phyloP scores from a whole-genome alignment of 2,888 invertebrate genomes.

The Sclerodermus sp. region DNA sequence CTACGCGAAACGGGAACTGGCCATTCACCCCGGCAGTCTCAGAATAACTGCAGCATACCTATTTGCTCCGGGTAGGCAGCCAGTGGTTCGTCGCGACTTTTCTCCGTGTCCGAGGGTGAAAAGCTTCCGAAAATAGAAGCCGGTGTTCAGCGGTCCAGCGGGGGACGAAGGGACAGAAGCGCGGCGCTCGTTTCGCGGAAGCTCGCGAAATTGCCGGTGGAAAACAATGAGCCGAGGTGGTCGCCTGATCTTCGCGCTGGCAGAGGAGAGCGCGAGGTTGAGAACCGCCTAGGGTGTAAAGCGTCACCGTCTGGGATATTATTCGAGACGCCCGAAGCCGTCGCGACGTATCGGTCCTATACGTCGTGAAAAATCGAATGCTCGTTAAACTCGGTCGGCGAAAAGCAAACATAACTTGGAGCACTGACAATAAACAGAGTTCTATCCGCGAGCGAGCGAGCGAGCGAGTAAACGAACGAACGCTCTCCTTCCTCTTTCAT shows the following conservation, averaged over 20 bases:
- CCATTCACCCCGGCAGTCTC: conserved; percentile 52
- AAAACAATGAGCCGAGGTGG: too few relatives aligned
- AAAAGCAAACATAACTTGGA: too few relatives aligned
- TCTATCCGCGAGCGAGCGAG: too few relatives aligned
- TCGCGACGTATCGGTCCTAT: conserved; percentile 11
- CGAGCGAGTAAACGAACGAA: too few relatives aligned
- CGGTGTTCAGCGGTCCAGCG: too few relatives aligned
- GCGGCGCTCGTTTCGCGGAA: too few relatives aligned
- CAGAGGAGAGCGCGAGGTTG: background rate
- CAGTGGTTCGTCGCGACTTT: conserved; percentile 36
- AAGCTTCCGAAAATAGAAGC: too few relatives aligned
- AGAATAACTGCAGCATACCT: conserved; percentile 52
- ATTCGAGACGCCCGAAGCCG: conserved; percentile 20
- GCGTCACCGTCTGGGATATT: conserved; percentile 22
- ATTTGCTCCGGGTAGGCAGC: conserved; percentile 41
- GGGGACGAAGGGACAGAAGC: too few relatives aligned
- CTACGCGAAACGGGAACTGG: conserved; percentile 31
- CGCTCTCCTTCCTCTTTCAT: too few relatives aligned
- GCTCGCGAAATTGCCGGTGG: too few relatives aligned
- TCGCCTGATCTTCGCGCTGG: too few relatives aligned
- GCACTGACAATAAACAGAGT: too few relatives aligned
- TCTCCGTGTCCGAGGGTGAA: conserved; percentile 3
- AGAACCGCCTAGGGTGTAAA: conserved; percentile 3
- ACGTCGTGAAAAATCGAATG: conserved; percentile 4
- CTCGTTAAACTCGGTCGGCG: background rate